A percentile compares a stretch with the other conserved stretches of the same genome.
Evolutionary conservation across 1,140 invertebrate genomes (phyloP).

Genomic region (Heliothis subflexa): DNA sequence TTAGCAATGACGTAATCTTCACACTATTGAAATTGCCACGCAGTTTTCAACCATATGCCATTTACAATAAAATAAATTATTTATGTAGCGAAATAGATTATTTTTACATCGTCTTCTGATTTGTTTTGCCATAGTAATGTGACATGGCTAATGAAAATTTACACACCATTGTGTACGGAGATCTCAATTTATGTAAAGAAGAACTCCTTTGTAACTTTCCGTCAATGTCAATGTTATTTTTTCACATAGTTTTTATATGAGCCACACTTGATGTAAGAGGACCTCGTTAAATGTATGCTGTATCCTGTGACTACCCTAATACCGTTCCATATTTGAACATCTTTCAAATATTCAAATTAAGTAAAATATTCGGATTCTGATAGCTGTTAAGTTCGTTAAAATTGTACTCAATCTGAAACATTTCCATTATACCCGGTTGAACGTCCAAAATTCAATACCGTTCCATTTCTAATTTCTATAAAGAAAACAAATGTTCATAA

Average conservation of each 20-base stretch:
- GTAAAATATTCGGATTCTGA: no score
- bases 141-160: slow-evolving; percentile 23
- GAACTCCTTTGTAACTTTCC: slow-evolving; percentile 6
- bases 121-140: slow-evolving; percentile 33
- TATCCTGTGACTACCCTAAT: neutral
- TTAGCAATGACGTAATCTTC: slow-evolving; percentile 24
- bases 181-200: slow-evolving; percentile 11
- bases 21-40: neutral
- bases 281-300: neutral
- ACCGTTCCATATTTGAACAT: neutral
- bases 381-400: neutral
- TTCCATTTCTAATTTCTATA: slow-evolving; percentile 4
- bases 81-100: slow-evolving; percentile 15
- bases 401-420: slow-evolving; percentile 11
- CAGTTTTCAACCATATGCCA: slow-evolving; percentile 10
- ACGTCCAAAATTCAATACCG: slow-evolving; percentile 4
- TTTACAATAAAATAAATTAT: neutral
- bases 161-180: slow-evolving; percentile 29
- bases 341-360: neutral
- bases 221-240: slow-evolving; percentile 31
- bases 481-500: neutral
- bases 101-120: slow-evolving; percentile 16
- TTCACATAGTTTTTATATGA: neutral
- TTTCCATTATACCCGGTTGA: slow-evolving; percentile 15
- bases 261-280: neutral